A percentile compares a stretch with the other conserved stretches of the same genome.
phyloP scores from a whole-genome alignment of 2,113 vertebrate species.

The Astur gentilis region DNA sequence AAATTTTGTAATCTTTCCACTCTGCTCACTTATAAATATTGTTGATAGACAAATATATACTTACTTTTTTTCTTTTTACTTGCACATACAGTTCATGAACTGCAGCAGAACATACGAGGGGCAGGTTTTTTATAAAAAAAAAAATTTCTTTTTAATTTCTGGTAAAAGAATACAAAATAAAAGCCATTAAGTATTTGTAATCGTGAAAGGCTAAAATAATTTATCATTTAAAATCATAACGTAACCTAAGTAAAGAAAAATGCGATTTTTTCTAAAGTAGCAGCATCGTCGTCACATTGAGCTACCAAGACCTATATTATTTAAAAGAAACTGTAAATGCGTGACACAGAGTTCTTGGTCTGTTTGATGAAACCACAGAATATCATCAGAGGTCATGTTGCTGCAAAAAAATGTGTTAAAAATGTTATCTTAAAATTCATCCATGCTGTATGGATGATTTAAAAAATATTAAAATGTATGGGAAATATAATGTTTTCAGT shows the following conservation, averaged over 20 bases:
- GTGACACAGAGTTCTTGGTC: background rate
- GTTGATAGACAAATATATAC: slow-evolving; percentile 77
- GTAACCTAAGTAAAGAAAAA: background rate
- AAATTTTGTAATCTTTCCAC: slow-evolving; percentile 81
- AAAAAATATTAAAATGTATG: background rate
- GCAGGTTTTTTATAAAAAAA: background rate
- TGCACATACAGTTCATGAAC: slow-evolving; percentile 28
- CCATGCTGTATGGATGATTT: background rate
- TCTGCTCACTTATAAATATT: slow-evolving; percentile 78
- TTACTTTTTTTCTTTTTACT: slow-evolving; percentile 55
- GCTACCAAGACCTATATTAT: background rate
- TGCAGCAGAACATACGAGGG: background rate
- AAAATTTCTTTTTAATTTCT: background rate
- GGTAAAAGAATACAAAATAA: background rate
- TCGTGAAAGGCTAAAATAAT: background rate
- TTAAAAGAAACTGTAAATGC: background rate
- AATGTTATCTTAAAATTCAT: background rate
- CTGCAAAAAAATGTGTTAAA: background rate
- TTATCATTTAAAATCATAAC: background rate
- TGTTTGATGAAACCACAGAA: background rate
- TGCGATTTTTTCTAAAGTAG: background rate
- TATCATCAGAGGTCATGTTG: background rate
- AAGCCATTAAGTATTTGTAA: background rate
- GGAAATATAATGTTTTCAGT: background rate
- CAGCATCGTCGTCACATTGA: background rate